Percentiles rank a stretch among this genome's conserved stretches.
Evolutionary conservation across 2,888 invertebrate genomes (phyloP).

Genomic region (Apomyelois bistriatella): DNA sequence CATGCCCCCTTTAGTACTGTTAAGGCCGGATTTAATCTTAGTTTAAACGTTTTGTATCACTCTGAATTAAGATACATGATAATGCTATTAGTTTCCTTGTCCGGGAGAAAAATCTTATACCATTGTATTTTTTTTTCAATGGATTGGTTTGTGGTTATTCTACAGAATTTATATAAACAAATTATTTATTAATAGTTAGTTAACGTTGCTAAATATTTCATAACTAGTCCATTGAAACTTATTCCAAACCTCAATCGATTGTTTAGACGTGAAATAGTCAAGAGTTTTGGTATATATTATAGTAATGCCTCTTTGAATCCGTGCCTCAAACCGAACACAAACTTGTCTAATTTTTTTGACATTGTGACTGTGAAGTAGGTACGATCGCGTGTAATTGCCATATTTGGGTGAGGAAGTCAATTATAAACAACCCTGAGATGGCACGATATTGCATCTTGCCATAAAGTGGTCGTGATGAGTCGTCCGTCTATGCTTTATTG

Average conservation of each 20-base stretch:
- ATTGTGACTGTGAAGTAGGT: background rate
- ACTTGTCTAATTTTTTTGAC: background rate
- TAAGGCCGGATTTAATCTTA: constrained; percentile 15
- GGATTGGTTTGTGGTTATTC: too few relatives aligned
- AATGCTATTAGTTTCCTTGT: background rate
- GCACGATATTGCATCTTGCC: constrained; percentile 42
- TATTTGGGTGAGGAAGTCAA: constrained; percentile 50
- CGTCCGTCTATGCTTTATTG: constrained; percentile 43
- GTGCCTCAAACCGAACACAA: too few relatives aligned
- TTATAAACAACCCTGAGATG: constrained; percentile 53
- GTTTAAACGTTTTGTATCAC: constrained; percentile 8
- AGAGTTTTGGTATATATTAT: too few relatives aligned
- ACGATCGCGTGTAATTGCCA: constrained; percentile 28
- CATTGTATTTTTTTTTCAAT: too few relatives aligned
- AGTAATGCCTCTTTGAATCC: too few relatives aligned
- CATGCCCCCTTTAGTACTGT: constrained; percentile 12
- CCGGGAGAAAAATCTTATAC: background rate
- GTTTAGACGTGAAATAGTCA: too few relatives aligned
- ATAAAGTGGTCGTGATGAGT: constrained; percentile 44
- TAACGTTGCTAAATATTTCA: too few relatives aligned
- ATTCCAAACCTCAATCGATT: too few relatives aligned
- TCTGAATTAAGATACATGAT: background rate
- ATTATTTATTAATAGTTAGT: too few relatives aligned
- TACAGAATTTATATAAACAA: too few relatives aligned
- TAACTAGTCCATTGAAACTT: too few relatives aligned